These are phyloP conservation scores for Tachypleus tridentatus DNA, from an alignment of 1,140 invertebrate genomes.

Conservation along the genomic window DNA sequence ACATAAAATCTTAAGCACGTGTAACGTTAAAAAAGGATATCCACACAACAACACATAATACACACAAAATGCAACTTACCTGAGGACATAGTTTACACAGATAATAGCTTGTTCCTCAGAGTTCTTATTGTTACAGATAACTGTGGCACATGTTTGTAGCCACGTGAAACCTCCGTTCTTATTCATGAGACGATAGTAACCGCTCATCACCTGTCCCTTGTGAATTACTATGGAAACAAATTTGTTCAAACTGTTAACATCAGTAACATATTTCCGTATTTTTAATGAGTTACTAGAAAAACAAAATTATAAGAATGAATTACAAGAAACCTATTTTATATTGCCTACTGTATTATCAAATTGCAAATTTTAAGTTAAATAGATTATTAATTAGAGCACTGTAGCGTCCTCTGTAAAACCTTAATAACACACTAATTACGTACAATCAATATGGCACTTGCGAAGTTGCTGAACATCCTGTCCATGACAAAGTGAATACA, in stretches of 20 bases:
- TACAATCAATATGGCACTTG: constrained; percentile 85
- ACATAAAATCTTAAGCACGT: not conserved
- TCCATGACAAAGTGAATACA: constrained; percentile 88
- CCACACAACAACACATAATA: constrained; percentile 87
- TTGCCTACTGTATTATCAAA: not conserved
- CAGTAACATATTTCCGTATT: too few species aligned
- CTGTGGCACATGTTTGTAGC: constrained; percentile 92
- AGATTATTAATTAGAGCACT: not conserved
- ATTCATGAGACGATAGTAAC: constrained; percentile 92
- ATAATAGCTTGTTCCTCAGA: constrained; percentile 91
- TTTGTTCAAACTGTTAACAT: too few species aligned
- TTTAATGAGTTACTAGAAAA: too few species aligned
- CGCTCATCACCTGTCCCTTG: constrained; percentile 91
- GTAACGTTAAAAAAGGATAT: not conserved
- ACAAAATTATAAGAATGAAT: too few species aligned
- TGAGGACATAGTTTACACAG: constrained; percentile 87
- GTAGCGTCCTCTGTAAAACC: not conserved
- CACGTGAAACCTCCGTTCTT: constrained; percentile 90
- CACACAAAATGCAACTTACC: constrained; percentile 72
- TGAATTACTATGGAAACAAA: constrained; percentile 60
- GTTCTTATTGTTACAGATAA: constrained; percentile 90
- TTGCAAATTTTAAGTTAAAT: not conserved
- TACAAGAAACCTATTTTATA: constrained; percentile 24
- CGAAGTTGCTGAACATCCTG: constrained; percentile 85
- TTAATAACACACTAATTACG: constrained; percentile 38